These are phyloP conservation scores for Eunapius fragilis DNA, from an alignment of 37 sponge, comb jelly and placozoan species.

Conservation along the genomic window DNA sequence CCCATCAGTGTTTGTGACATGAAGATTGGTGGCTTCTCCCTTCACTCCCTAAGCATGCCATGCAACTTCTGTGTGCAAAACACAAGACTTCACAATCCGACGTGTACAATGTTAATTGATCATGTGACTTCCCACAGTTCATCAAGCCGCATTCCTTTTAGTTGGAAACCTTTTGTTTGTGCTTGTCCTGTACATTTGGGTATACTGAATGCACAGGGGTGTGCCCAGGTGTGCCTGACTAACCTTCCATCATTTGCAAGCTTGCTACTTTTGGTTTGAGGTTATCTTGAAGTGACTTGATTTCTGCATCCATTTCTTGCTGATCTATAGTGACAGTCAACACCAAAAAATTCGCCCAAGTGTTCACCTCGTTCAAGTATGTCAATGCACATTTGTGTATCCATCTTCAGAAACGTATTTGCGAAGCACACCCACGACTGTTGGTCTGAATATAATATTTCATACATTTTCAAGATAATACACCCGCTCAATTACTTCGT, in stretches of 20 bases:
- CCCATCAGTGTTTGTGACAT: conserved; percentile 28
- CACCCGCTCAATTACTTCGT: not conserved
- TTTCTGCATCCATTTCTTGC: conserved; percentile 46
- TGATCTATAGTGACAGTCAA: conserved; percentile 37
- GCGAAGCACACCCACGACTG: conserved; percentile 80
- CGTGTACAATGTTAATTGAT: no score
- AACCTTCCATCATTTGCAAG: conserved; percentile 86
- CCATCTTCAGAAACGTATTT: conserved; percentile 78
- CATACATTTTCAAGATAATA: not conserved
- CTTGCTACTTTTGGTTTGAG: conserved; percentile 74
- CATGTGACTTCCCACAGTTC: conserved; percentile 40
- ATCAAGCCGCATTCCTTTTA: conserved; percentile 61
- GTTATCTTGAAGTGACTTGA: conserved; percentile 49
- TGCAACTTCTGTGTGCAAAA: not conserved
- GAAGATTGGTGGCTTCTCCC: not conserved
- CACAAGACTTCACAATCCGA: not conserved
- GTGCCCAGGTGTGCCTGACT: not conserved
- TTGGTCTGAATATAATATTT: not conserved
- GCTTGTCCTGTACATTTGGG: conserved; percentile 39
- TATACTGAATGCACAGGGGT: not conserved
- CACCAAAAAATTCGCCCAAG: not conserved
- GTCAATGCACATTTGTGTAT: conserved; percentile 36
- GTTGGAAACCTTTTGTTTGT: conserved; percentile 67
- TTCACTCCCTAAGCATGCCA: no score
- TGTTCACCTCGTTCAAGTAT: conserved; percentile 66